Conservation (phyloP, 2,797 vertebrate genomes). For the Phylloscopus collybita region DNA sequence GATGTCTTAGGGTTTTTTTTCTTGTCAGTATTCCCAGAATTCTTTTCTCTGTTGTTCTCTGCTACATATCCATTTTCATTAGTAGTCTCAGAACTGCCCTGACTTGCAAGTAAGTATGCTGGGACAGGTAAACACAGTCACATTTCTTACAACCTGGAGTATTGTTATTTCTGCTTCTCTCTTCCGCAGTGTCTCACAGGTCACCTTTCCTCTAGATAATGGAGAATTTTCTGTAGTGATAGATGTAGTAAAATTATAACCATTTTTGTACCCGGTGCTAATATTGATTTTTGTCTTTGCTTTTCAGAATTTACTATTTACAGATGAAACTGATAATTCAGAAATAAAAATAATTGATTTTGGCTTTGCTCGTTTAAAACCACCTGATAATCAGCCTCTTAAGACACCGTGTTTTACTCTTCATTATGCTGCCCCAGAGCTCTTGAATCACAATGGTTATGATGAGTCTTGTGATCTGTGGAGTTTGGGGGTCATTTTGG, state of each 20-base stretch:
- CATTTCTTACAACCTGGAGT: neutral
- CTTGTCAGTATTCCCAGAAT: neutral
- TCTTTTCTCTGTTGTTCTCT: neutral
- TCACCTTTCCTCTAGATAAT: neutral
- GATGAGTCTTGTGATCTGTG: constrained; percentile 99
- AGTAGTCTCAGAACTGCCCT: neutral
- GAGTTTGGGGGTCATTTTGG: constrained; percentile 98
- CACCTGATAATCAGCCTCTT: constrained; percentile 96
- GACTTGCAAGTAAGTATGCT: neutral
- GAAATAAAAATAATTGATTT: constrained; percentile 99
- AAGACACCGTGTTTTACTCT: constrained; percentile 98
- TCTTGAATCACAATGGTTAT: constrained; percentile 93
- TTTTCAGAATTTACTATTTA: constrained; percentile 94
- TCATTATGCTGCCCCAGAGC: constrained; percentile 96
- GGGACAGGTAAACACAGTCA: neutral
- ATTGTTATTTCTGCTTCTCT: neutral
- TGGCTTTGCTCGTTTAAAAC: constrained; percentile 97
- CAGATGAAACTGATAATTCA: constrained; percentile 93
- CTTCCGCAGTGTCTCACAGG: neutral
- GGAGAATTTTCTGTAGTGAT: neutral
- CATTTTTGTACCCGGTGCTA: neutral
- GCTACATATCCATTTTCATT: neutral
- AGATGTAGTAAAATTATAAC: neutral
- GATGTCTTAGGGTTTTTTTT: neutral
- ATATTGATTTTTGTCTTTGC: constrained; percentile 30